Conservation (phyloP, 1,140 invertebrate genomes). For the Ruditapes philippinarum region DNA sequence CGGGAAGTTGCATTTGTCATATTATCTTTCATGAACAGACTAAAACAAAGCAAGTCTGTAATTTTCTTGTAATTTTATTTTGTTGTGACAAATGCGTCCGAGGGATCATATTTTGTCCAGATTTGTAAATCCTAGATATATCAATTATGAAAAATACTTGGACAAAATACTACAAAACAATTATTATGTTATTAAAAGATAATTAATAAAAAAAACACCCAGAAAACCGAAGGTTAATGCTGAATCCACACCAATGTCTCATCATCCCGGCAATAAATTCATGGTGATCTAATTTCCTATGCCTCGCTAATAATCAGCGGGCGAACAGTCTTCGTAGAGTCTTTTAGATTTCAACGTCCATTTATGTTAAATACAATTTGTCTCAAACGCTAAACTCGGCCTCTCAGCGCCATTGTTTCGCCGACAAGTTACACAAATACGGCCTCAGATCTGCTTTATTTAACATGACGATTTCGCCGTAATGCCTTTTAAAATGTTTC, state of each 20-base stretch:
- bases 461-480: conserved; percentile 20
- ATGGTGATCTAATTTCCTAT: conserved; percentile 50
- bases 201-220: too few relatives aligned
- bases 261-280: conserved; percentile 6
- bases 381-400: background rate
- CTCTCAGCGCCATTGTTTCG: conserved; percentile 24
- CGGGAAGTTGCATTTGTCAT: too few relatives aligned
- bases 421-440: conserved; percentile 19
- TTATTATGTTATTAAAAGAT: too few relatives aligned
- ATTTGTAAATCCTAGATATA: too few relatives aligned
- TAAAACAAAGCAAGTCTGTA: too few relatives aligned
- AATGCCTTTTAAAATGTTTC: conserved; percentile 41
- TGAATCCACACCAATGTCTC: background rate
- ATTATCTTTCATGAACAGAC: too few relatives aligned
- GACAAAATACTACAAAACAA: too few relatives aligned
- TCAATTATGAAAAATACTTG: too few relatives aligned
- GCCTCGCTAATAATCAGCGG: conserved; percentile 8
- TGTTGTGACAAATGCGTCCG: too few relatives aligned
- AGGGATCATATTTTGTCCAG: too few relatives aligned
- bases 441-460: conserved; percentile 42
- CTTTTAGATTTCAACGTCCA: conserved; percentile 15
- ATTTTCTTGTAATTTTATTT: too few relatives aligned
- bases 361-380: conserved; percentile 58
- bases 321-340: background rate
- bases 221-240: too few relatives aligned